Base-by-base conservation (phyloP, 2,113 vertebrate species). In the Etheostoma spectabile region DNA sequence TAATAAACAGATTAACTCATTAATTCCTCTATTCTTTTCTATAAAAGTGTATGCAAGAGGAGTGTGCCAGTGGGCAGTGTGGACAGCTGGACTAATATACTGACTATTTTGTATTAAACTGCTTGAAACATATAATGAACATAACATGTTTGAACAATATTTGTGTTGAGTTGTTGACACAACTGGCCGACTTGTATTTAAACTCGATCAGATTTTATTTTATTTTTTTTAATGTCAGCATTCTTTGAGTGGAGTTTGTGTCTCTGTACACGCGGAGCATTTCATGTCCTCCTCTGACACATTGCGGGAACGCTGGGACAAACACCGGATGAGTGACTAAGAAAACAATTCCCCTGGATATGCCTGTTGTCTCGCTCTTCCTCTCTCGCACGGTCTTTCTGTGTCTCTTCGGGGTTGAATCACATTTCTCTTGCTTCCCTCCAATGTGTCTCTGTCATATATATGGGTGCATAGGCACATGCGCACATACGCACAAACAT, bases 291-390 rank as follows among this genome's bases (percentile, higher is more conserved):
- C 84, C 89, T 84, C 61, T 71, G 80, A 91, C 85, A 79, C 73
- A 18, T 59, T 71, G 80, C 53, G 11, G 78, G 67, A 80, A 77
- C 74, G 62, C 63, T 16, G 91, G 90, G 91, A 91, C 90, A 88
- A 88, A 90, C 88, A 89, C 69, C 49, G 87, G 89, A 85, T 88
- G 89, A 91, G 86, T 88, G 88, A 89, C 88, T 85, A 84, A 88
- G 84, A 89, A 93, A 92, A 93, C 90, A 90, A 88, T 88, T 89
- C 93, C 86, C 85, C 79, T 80, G 87, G 89, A 87, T 91, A 66
- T 79, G 86, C 89, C 85, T 63, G 74, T 82, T 88, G 72, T 87
- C 85, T 88, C 55, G 48, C 84, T 84, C 71, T 87, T 76, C 80
- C 86, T 68, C 83, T 79, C 68, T 55, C 49, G 5, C 42, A 3